Conservation (phyloP, 2,888 invertebrate genomes). For the Steromphala cineraria region DNA sequence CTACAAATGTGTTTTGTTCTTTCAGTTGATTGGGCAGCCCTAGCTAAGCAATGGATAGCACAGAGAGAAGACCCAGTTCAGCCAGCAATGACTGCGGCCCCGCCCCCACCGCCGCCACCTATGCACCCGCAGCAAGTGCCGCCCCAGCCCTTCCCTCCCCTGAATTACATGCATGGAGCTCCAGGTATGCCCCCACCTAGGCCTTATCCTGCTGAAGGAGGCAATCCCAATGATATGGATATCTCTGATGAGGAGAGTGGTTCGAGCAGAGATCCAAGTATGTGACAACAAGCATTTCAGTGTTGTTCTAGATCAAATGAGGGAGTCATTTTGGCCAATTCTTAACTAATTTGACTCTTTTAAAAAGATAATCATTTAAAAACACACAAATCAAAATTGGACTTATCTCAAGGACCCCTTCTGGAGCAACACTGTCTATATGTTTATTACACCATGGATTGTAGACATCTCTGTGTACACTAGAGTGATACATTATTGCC, state of each 20-base stretch:
- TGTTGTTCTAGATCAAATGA: too few species aligned
- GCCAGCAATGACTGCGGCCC: slow-evolving; percentile 13
- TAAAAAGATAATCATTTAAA: too few species aligned
- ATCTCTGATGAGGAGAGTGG: slow-evolving; percentile 57
- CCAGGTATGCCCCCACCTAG: slow-evolving; percentile 16
- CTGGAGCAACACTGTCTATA: neutral
- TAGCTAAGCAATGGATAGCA: slow-evolving; percentile 96
- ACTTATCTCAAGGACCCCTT: too few species aligned
- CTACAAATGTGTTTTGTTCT: slow-evolving; percentile 20
- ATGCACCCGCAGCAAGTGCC: slow-evolving; percentile 42
- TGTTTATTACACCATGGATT: slow-evolving; percentile 7
- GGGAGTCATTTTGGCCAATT: too few species aligned
- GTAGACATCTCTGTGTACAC: slow-evolving; percentile 5
- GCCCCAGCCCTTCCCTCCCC: slow-evolving; percentile 47
- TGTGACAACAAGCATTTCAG: neutral
- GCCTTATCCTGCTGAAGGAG: slow-evolving; percentile 22
- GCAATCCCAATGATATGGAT: slow-evolving; percentile 62
- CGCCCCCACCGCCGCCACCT: slow-evolving; percentile 29
- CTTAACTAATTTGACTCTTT: too few species aligned
- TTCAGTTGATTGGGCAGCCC: slow-evolving; percentile 94
- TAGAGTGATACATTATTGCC: too few species aligned
- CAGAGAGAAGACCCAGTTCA: slow-evolving; percentile 60
- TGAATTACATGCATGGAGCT: slow-evolving; percentile 10
- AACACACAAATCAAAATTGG: too few species aligned
- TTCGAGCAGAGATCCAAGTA: slow-evolving; percentile 25